These are phyloP conservation scores for Antechinus flavipes DNA, from an alignment of 2,113 vertebrate species.

Conservation along the genomic window DNA sequence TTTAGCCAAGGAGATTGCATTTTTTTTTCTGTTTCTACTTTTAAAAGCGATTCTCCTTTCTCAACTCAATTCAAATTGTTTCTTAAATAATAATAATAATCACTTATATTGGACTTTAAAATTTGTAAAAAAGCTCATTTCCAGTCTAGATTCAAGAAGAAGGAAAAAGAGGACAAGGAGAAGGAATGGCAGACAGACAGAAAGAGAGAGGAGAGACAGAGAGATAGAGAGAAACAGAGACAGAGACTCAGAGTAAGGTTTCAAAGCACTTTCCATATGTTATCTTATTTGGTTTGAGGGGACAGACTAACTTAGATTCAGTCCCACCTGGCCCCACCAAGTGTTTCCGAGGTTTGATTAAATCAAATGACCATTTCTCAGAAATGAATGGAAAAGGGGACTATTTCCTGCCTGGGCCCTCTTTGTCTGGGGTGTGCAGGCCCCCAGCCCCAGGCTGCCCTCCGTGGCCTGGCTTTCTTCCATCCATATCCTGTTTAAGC, in stretches of 20 bases:
- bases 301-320: neutral
- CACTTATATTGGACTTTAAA: neutral
- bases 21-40: neutral
- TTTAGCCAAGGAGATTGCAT: neutral
- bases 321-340: neutral
- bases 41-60: neutral
- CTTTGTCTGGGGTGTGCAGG: neutral
- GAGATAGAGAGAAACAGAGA: no score
- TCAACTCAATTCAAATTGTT: neutral
- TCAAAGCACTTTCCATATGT: neutral
- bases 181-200: neutral
- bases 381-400: conserved; percentile 7
- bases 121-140: neutral
- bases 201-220: neutral
- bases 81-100: neutral
- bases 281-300: neutral
- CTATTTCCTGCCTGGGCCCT: conserved; percentile 30
- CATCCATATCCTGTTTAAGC: conserved; percentile 67
- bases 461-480: neutral
- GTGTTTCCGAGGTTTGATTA: neutral
- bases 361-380: neutral
- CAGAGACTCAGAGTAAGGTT: neutral
- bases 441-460: neutral
- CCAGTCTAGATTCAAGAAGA: neutral
- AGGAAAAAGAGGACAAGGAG: neutral